Conservation (phyloP, 1,140 invertebrate species). For the Apis florea region DNA sequence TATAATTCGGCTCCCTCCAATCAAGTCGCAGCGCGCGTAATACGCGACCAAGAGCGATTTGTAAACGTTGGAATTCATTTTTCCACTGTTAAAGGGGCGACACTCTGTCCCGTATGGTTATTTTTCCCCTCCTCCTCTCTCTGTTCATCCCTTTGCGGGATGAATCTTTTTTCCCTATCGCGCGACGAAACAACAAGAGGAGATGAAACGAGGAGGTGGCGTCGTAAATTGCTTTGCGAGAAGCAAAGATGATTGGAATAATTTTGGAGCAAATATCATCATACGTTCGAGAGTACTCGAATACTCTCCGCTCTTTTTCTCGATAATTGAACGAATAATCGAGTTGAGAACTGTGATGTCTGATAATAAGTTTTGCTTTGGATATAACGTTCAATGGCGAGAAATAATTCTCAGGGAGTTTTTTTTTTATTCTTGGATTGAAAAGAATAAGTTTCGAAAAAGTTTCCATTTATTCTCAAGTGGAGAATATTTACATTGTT, state of each 20-base stretch:
- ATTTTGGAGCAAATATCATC: conserved; percentile 39
- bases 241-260: conserved; percentile 14
- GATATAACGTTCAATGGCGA: no score
- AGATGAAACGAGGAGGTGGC: background rate
- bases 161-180: background rate
- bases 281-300: no score
- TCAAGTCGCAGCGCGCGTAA: background rate
- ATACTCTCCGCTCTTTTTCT: no score
- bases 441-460: no score
- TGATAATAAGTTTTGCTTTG: no score
- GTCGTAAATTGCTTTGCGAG: background rate
- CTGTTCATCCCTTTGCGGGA: background rate
- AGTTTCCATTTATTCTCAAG: no score
- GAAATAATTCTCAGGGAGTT: no score
- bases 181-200: background rate
- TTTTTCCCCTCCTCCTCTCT: no score
- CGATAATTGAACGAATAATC: no score
- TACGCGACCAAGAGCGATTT: conserved; percentile 2
- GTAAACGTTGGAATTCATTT: conserved; percentile 30
- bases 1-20: conserved; percentile 16
- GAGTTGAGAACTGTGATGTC: no score
- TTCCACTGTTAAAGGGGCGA: background rate
- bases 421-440: no score
- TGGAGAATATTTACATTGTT: no score
- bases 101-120: background rate